Percentiles rank a stretch among this genome's conserved stretches.
phyloP scores from a whole-genome alignment of 2,888 invertebrate genomes.

The Agriopis marginaria region DNA sequence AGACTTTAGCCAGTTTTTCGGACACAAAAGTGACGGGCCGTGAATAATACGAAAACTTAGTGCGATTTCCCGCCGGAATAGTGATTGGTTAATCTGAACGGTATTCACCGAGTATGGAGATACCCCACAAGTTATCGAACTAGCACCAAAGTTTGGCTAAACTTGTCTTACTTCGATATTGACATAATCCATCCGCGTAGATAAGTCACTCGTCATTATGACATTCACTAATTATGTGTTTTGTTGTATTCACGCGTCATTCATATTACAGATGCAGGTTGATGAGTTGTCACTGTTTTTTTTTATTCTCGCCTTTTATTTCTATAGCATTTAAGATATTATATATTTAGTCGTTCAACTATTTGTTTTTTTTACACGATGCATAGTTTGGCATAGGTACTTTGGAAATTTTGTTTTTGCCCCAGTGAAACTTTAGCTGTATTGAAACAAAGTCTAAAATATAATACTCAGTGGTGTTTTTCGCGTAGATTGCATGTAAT shows the following conservation, averaged over 20 bases:
- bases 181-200: constrained; percentile 34
- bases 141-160: constrained; percentile 51
- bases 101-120: constrained; percentile 50
- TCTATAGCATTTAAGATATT: too few relatives aligned
- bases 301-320: too few relatives aligned
- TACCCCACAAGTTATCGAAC: constrained; percentile 57
- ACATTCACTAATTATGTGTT: not conserved
- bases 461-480: too few relatives aligned
- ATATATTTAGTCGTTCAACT: too few relatives aligned
- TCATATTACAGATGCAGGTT: too few relatives aligned
- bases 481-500: too few relatives aligned
- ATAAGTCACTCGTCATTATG: constrained; percentile 11
- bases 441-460: too few relatives aligned
- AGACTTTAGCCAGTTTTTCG: too few relatives aligned
- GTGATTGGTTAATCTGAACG: constrained; percentile 52
- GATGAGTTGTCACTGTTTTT: not conserved
- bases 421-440: too few relatives aligned
- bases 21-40: constrained; percentile 10
- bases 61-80: constrained; percentile 17
- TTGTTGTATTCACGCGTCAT: not conserved
- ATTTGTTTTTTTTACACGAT: too few relatives aligned
- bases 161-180: constrained; percentile 45
- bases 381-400: too few relatives aligned
- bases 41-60: constrained; percentile 24
- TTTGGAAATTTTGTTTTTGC: too few relatives aligned